Base-by-base conservation (phyloP, 23 tunicate species). In the Oikopleura dioica region DNA sequence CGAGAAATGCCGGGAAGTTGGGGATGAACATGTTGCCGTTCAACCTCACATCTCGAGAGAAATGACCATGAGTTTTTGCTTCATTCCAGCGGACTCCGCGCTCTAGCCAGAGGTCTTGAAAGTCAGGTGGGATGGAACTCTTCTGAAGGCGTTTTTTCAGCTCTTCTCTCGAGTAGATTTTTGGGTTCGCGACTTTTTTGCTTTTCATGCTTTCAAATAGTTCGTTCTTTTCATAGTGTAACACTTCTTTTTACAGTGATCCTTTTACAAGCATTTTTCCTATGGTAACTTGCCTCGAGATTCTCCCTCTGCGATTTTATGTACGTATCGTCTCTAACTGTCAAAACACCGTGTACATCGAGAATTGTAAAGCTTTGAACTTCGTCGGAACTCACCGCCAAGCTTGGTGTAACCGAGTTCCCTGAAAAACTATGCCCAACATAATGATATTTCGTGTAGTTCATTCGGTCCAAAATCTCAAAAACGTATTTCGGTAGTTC, bases 361-460 rank as follows among this genome's bases (percentile, higher is more conserved):
- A 63, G 33, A 16, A 63, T 63, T 12, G 26, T 31, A 63, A 63
- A 63, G 4, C 30, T 12, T 23, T 63, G 29, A 23, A 28, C 33
- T 21, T 16, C 2, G 2, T 63, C 72, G 2, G 30, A 31, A 63
- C 33, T 12, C 30, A 5, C 33, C 2, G 72, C 72, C 32, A 63
- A 31, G 33, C 26, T 12, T 5, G 72, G 72, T 2, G 33, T 23
- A 2, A 63, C 2, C 16, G 72, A 63, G 26, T 63, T 63, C 26
- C 72, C 72, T 2, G 72, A 63, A 28, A 63, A 63, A 63, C 72
- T 63, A 63, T 63, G 72, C 5, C 30, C 72, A 21, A 63, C 72
- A 28, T 12, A 23, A 63, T 63, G 30, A 63, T 12, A 63, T 12
- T 28, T 63, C 5, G 16, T 31, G 30, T 31, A 63, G 29, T 31